Conservation (phyloP, 1,140 invertebrate species). For the Drosophila quadrilineata region DNA sequence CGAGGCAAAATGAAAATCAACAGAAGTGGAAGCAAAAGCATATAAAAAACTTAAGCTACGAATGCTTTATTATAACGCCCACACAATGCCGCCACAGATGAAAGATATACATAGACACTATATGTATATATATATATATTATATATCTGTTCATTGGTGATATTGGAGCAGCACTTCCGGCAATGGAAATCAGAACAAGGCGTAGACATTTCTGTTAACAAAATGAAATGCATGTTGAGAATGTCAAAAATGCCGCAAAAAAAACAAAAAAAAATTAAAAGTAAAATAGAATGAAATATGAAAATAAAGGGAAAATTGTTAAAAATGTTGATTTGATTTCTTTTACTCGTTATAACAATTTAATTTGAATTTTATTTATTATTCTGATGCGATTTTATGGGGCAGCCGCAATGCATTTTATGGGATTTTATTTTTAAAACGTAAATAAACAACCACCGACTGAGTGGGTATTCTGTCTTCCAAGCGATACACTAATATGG, state of each 20-base stretch:
- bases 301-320: too few relatives aligned
- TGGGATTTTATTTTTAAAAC: constrained; percentile 70
- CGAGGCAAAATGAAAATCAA: constrained; percentile 37
- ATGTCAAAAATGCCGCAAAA: constrained; percentile 46
- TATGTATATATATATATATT: constrained; percentile 6
- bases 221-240: constrained; percentile 14
- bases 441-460: constrained; percentile 71
- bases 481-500: not conserved
- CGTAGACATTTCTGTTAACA: constrained; percentile 12
- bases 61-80: constrained; percentile 77
- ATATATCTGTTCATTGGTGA: constrained; percentile 40
- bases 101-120: constrained; percentile 40
- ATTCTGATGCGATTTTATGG: constrained; percentile 53
- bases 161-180: constrained; percentile 65
- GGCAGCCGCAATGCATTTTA: constrained; percentile 42
- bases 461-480: constrained; percentile 29
- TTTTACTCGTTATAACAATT: constrained; percentile 43
- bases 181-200: constrained; percentile 12
- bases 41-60: constrained; percentile 59
- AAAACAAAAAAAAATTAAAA: too few relatives aligned
- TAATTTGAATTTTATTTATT: constrained; percentile 74
- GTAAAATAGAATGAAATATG: too few relatives aligned
- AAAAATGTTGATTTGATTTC: constrained; percentile 9
- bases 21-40: constrained; percentile 26
- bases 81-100: constrained; percentile 57